A percentile compares a stretch with the other conserved stretches of the same genome.
These are phyloP conservation scores for Phlogophora meticulosa DNA, from an alignment of 2,888 invertebrate species.

Conservation along the genomic window DNA sequence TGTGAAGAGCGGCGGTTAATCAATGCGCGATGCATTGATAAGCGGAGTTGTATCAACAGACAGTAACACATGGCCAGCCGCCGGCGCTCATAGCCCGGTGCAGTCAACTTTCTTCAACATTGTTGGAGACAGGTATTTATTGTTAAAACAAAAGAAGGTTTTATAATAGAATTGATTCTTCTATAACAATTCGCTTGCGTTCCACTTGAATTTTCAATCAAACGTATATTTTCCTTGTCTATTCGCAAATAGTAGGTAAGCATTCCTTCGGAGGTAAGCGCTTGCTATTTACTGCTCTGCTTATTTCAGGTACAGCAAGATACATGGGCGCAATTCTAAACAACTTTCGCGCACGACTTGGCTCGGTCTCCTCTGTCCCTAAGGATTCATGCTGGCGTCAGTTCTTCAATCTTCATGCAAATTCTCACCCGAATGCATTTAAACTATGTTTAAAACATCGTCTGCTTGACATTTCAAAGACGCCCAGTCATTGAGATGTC, in stretches of 20 bases:
- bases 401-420: conserved; percentile 46
- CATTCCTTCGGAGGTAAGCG: conserved; percentile 10
- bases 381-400: conserved; percentile 15
- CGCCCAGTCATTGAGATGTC: no score
- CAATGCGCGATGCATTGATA: conserved; percentile 24
- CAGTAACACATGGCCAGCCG: conserved; percentile 5
- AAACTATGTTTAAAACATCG: conserved; percentile 49
- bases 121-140: not conserved
- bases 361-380: conserved; percentile 13
- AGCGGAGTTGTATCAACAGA: no score
- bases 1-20: conserved; percentile 29
- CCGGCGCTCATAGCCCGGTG: not conserved
- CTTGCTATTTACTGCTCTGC: conserved; percentile 18
- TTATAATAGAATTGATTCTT: not conserved
- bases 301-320: conserved; percentile 21
- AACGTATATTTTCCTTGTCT: not conserved
- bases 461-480: conserved; percentile 3
- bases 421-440: conserved; percentile 47
- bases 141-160: not conserved
- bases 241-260: conserved; percentile 10
- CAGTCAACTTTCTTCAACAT: not conserved
- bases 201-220: conserved; percentile 24
- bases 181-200: not conserved
- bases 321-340: conserved; percentile 17
- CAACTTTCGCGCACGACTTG: not conserved